These are phyloP conservation scores for Leptopilina clavipes DNA, from an alignment of 1,140 invertebrate species.

Conservation along the genomic window DNA sequence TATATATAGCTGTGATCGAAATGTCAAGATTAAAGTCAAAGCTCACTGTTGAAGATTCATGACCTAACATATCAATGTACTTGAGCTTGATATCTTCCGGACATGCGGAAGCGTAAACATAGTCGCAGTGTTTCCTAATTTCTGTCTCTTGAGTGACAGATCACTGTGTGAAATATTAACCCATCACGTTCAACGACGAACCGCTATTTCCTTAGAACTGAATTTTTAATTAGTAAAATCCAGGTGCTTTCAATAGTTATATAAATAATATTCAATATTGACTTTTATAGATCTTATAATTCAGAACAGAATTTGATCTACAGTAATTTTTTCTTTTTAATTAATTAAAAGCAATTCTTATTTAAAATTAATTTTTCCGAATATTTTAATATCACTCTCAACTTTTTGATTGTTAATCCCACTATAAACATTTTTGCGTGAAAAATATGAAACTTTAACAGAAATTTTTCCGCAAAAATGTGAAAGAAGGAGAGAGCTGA, in stretches of 20 bases:
- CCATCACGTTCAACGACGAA: background rate
- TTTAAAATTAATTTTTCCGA: too few species aligned
- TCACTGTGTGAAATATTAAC: slow-evolving; percentile 1
- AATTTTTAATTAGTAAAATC: background rate
- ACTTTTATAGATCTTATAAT: too few species aligned
- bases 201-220: background rate
- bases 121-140: background rate
- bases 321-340: too few species aligned
- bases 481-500: slow-evolving; percentile 36
- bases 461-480: slow-evolving; percentile 15
- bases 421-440: background rate
- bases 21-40: slow-evolving; percentile 18
- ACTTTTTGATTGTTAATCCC: too few species aligned
- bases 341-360: too few species aligned
- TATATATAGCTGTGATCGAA: background rate
- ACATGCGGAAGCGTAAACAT: slow-evolving; percentile 4
- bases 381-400: too few species aligned
- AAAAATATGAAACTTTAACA: background rate
- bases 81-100: slow-evolving; percentile 23
- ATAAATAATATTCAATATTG: too few species aligned
- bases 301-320: too few species aligned
- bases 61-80: slow-evolving; percentile 16
- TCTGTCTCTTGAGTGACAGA: slow-evolving; percentile 26
- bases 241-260: background rate
- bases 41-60: background rate